Evolutionary conservation across 2,888 invertebrate species (phyloP).

Genomic region (Phanerotoma sp.): DNA sequence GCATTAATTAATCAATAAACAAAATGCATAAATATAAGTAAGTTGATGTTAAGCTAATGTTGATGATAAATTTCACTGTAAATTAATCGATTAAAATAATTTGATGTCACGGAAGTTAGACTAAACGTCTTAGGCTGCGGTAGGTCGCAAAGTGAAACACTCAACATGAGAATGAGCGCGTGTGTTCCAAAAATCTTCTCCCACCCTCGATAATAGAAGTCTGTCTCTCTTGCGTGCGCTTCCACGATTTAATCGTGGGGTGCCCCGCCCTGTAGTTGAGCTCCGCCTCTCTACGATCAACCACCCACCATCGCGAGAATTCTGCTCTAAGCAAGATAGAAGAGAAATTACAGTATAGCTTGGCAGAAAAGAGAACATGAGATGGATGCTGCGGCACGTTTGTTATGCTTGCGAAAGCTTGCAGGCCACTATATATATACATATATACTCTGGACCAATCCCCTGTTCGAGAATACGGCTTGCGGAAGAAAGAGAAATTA

Average conservation of each 20-base stretch:
- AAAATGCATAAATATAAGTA: too few relatives aligned
- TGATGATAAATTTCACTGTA: not conserved
- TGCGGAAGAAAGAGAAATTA: not conserved
- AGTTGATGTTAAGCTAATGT: too few relatives aligned
- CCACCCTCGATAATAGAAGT: constrained; percentile 4
- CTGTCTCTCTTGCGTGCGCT: constrained; percentile 2
- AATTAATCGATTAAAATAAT: not conserved
- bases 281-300: constrained; percentile 30
- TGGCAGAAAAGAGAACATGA: constrained; percentile 2
- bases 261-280: constrained; percentile 38
- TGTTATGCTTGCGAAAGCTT: not conserved
- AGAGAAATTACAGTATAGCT: not conserved
- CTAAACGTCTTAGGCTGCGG: constrained; percentile 32
- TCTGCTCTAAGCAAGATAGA: constrained; percentile 2
- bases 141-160: constrained; percentile 47
- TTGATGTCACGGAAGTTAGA: not conserved
- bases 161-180: constrained; percentile 29
- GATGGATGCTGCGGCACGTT: constrained; percentile 8
- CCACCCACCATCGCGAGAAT: constrained; percentile 22
- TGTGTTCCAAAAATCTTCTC: constrained; percentile 28
- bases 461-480: not conserved
- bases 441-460: constrained; percentile 10
- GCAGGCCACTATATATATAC: not conserved
- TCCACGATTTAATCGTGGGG: constrained; percentile 39
- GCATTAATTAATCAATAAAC: too few relatives aligned